Percentiles rank a stretch among this genome's conserved stretches.
Conservation (phyloP, 2,888 invertebrate genomes). For the Cyclophora punctaria region DNA sequence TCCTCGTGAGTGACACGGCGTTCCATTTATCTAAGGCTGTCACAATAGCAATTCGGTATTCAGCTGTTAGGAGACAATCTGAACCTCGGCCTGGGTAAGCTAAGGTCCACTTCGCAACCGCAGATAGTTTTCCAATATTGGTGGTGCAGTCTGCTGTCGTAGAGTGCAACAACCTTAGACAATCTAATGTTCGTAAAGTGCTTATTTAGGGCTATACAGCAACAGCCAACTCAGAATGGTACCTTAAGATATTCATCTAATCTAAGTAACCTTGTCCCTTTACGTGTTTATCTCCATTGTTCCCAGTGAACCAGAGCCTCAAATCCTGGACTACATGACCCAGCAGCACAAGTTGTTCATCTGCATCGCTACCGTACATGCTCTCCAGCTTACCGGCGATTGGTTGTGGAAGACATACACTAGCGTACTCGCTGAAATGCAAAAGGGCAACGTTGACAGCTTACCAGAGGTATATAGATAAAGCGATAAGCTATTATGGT, state of each 20-base stretch:
- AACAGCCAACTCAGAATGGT: too few species aligned
- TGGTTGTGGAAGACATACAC: slow-evolving; percentile 89
- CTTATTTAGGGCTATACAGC: too few species aligned
- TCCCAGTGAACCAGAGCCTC: slow-evolving; percentile 84
- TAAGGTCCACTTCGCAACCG: too few species aligned
- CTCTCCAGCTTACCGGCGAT: slow-evolving; percentile 81
- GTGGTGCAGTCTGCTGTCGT: too few species aligned
- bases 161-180: too few species aligned
- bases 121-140: too few species aligned
- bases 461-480: slow-evolving; percentile 81
- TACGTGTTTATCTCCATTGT: too few species aligned
- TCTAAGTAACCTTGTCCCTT: too few species aligned
- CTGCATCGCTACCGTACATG: slow-evolving; percentile 85
- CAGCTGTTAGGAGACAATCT: slow-evolving; percentile 91
- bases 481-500: too few species aligned
- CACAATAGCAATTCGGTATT: slow-evolving; percentile 92
- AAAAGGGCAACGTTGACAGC: slow-evolving; percentile 83
- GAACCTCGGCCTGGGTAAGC: slow-evolving; percentile 83
- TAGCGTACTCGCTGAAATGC: slow-evolving; percentile 82
- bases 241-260: too few species aligned
- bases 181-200: too few species aligned
- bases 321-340: slow-evolving; percentile 92
- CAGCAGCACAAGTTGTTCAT: slow-evolving; percentile 96
- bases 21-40: slow-evolving; percentile 85
- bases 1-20: slow-evolving; percentile 84